Evolutionary conservation across 2,888 invertebrate species (phyloP).

Genomic region (Bombylius discolor): DNA sequence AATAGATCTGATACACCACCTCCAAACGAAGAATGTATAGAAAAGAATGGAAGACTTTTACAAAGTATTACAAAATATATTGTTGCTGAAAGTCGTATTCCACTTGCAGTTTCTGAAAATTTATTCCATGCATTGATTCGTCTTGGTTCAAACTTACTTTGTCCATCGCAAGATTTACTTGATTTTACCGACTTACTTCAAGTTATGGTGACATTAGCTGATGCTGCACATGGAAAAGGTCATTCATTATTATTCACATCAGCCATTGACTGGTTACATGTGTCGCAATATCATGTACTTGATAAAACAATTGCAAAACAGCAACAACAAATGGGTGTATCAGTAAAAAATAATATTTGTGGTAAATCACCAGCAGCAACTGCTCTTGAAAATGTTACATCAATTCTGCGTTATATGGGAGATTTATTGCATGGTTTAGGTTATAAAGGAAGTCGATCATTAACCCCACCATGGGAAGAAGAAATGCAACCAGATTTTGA

Average conservation of each 20-base stretch:
- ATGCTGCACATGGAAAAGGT: slow-evolving; percentile 68
- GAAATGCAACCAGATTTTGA: slow-evolving; percentile 62
- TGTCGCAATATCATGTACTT: slow-evolving; percentile 42
- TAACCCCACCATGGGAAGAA: slow-evolving; percentile 68
- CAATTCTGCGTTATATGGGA: slow-evolving; percentile 70
- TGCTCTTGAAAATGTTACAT: slow-evolving; percentile 65
- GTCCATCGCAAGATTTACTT: slow-evolving; percentile 49
- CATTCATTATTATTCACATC: slow-evolving; percentile 72
- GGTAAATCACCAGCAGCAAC: slow-evolving; percentile 23
- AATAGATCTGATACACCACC: slow-evolving; percentile 35
- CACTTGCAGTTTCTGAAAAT: slow-evolving; percentile 32
- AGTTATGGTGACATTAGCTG: slow-evolving; percentile 72
- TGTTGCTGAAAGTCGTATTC: slow-evolving; percentile 47
- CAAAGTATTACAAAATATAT: slow-evolving; percentile 59
- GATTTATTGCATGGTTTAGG: slow-evolving; percentile 43
- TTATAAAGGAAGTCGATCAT: slow-evolving; percentile 38
- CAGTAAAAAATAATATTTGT: slow-evolving; percentile 14
- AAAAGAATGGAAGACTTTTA: slow-evolving; percentile 57
- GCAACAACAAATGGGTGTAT: slow-evolving; percentile 12
- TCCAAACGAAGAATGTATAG: slow-evolving; percentile 30
- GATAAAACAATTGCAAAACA: slow-evolving; percentile 21
- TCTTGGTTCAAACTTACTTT: slow-evolving; percentile 52
- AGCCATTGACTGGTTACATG: slow-evolving; percentile 63
- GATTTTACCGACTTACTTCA: slow-evolving; percentile 67
- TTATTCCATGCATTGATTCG: slow-evolving; percentile 62